Base-by-base conservation (phyloP, 1,140 invertebrate genomes). In the Contarinia nasturtii region DNA sequence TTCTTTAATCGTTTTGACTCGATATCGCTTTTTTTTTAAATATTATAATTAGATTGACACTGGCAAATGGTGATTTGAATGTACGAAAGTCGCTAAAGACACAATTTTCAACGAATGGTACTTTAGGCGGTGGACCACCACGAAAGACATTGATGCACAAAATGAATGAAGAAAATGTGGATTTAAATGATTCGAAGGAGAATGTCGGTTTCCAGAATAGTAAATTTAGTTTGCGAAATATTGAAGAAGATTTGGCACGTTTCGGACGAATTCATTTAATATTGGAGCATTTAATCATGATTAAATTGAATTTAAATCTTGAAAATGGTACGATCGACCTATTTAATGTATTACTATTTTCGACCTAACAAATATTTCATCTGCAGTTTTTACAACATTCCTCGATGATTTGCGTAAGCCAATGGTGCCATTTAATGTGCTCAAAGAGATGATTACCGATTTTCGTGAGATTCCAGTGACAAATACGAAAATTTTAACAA, bases 241-340 rank as follows among this genome's bases (percentile, higher is more conserved):
- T 52, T 33, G 46, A 54, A 42, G 43, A 48, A 18, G 47, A 48
- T 4, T 33, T 64, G 1, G 55, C 59, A 7, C 56, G 57, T 42
- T 33, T 64, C 8, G 54, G 59, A 14, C 61, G 61, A 51, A 56
- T 60, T 11, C 61, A 63, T 42, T 56, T 58, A 42, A 54, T 55
- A 2, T 36, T 64, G 45, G 61, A 64, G 49, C 61, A 64, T 49
- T 45, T 64, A 3, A 34, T 64, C 8, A 54, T 62, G 57, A 59
- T 64, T 22, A 58, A 64, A 36, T 52, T 59, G 2, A 53, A 62
- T 48, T 45, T 64, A n/a, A 64, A 63, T 55, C 44, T 64, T 36
- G 52, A 52, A 10, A 60, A 56, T 44, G 55, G 60, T 63, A n/a
- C 36, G 36, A 12, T 38, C n/a, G 15, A 38, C 15, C 2, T 38